Base-by-base conservation (phyloP, 2,113 vertebrate genomes). In the Pan paniscus region DNA sequence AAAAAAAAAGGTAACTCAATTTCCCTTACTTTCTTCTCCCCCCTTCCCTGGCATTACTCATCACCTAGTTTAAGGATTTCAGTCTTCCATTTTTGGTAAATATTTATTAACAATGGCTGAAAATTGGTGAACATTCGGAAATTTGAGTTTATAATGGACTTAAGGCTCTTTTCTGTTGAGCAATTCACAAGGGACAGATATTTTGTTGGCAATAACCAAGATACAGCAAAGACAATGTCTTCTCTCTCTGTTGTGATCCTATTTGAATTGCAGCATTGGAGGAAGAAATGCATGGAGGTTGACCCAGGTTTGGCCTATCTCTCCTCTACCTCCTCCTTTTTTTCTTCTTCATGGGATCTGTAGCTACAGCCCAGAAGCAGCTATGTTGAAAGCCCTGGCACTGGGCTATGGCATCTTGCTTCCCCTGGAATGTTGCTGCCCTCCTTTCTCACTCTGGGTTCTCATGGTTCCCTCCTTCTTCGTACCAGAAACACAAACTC, bases 271-370 rank as follows among this genome's bases (percentile, higher is more conserved):
- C 12, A 78, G 57, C 38, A 13, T 30, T 23, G 35, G 38, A 72
- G 79, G 32, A 92, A 93, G 52, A 50, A 73, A 12, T 22, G 0
- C 18, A 20, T 4, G 11, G 59, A 85, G 59, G 35, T 22, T 55
- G 67, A 6, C 6, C 25, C 17, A 61, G 18, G 27, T 78, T 22
- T 87, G 9, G 27, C 40, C n/a, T 25, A 8, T 59, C 57, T 8
- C 14, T 23, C 4, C 18, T 40, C 1, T 18, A 14, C 0, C 1
- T 40, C 0, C 0, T 2, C 8, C 5, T 72, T 30, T 18, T 35
- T 57, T 61, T 27, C 7, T 59, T 57, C 32, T 75, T 30, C 25
- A 1, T 4, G 32, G 48, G 27, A 3, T 88, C 72, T 64, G 9
- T 38, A 85, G 46, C n/a, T 23, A 40, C 1, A 75, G 73, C 27